Percentiles rank a stretch among this genome's conserved stretches.
These are phyloP conservation scores for Nemurella pictetii DNA, from an alignment of 2,888 invertebrate species.

Conservation along the genomic window DNA sequence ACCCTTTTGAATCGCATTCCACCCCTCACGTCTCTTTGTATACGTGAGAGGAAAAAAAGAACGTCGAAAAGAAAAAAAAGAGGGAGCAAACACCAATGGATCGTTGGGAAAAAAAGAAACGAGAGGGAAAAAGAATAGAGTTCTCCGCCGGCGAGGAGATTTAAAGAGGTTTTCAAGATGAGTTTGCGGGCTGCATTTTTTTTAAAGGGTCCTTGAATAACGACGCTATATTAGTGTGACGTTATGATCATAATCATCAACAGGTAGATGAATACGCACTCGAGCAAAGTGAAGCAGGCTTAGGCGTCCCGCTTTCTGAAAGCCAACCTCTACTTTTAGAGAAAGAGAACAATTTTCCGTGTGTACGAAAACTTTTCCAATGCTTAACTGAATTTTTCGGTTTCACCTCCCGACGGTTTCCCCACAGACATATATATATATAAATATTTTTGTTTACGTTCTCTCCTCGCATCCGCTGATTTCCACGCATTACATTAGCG, in stretches of 20 bases:
- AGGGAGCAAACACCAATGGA: slow-evolving; percentile 33
- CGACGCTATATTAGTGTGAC: slow-evolving; percentile 30
- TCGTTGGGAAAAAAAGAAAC: slow-evolving; percentile 9
- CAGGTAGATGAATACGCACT: slow-evolving; percentile 22
- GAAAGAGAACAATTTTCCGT: background rate
- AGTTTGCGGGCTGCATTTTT: slow-evolving; percentile 26
- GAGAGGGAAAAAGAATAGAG: slow-evolving; percentile 33
- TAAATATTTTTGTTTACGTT: background rate
- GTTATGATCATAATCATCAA: slow-evolving; percentile 27
- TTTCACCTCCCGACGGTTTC: background rate
- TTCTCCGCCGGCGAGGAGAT: slow-evolving; percentile 26
- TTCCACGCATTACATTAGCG: background rate
- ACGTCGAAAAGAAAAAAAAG: slow-evolving; percentile 32
- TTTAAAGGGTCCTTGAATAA: slow-evolving; percentile 23
- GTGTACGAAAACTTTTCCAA: background rate
- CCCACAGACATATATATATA: no score
- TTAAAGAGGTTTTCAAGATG: slow-evolving; percentile 30
- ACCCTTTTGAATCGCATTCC: slow-evolving; percentile 39
- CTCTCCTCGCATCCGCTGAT: background rate
- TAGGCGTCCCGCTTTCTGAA: background rate
- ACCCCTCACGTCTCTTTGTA: slow-evolving; percentile 38
- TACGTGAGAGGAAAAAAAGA: slow-evolving; percentile 35
- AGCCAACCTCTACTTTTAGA: background rate
- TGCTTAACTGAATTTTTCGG: background rate
- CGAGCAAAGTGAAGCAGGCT: background rate